Conservation (phyloP, 2,888 invertebrate genomes). For the Dysmachus trigonus region DNA sequence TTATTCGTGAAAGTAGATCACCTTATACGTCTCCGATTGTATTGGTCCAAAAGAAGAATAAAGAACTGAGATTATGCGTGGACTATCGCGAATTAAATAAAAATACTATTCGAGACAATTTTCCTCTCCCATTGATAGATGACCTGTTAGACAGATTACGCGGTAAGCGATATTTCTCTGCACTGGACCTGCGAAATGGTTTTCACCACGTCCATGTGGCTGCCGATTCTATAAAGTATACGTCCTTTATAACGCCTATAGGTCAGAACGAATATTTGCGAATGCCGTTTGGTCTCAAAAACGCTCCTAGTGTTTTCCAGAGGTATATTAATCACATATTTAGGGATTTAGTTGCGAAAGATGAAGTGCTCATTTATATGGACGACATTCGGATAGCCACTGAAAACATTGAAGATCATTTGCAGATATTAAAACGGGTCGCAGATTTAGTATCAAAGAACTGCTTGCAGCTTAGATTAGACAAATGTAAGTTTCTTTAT, state of each 20-base stretch:
- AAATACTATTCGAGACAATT: slow-evolving; percentile 30
- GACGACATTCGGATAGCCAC: slow-evolving; percentile 51
- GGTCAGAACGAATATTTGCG: slow-evolving; percentile 48
- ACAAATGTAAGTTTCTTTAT: slow-evolving; percentile 9
- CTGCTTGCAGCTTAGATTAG: neutral
- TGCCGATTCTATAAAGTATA: slow-evolving; percentile 49
- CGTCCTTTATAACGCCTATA: slow-evolving; percentile 50
- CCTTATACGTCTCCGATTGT: slow-evolving; percentile 38
- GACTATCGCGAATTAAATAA: slow-evolving; percentile 47
- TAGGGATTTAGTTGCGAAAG: slow-evolving; percentile 32
- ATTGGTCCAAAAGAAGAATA: slow-evolving; percentile 20
- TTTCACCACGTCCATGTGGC: slow-evolving; percentile 49
- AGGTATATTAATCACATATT: slow-evolving; percentile 49
- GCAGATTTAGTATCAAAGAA: neutral
- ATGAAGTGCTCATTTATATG: slow-evolving; percentile 49
- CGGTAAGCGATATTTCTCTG: slow-evolving; percentile 48
- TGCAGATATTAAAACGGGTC: neutral
- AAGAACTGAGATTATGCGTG: slow-evolving; percentile 38
- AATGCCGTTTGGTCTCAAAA: slow-evolving; percentile 49
- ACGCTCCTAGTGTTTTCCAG: slow-evolving; percentile 44
- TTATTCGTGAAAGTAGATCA: neutral
- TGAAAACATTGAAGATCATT: slow-evolving; percentile 47
- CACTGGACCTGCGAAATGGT: slow-evolving; percentile 49
- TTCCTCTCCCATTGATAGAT: slow-evolving; percentile 41
- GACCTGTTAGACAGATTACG: slow-evolving; percentile 1